Base-by-base conservation (phyloP, 2,797 vertebrate species). In the Aselliscus stoliczkanus region DNA sequence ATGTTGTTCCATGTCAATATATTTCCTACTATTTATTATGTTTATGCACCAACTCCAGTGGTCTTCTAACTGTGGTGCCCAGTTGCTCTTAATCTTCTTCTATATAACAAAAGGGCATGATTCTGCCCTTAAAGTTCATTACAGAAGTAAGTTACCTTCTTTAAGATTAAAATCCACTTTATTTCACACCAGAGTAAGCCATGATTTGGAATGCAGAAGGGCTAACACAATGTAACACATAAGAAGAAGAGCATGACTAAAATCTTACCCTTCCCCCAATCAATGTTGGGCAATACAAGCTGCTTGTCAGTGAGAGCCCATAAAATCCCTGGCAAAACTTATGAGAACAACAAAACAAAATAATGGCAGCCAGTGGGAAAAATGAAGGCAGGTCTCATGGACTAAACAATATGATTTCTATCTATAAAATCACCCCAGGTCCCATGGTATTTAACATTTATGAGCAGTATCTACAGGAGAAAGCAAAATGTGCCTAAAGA, bases 271-370 rank as follows among this genome's bases (percentile, higher is more conserved):
- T 89, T 20, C 37, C 39, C 83, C 39, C 14, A 70, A 6, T 44
- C 31, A 1, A 89, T 27, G 70, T 23, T 64, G 25, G 89, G 56
- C 65, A 94, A 80, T 86, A 87, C 56, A 96, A 96, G 60, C n/a
- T 94, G 52, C 56, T 91, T 88, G 17, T 75, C 91, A 89, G 23
- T 86, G 67, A 81, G 31, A 94, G n/a, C 1, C 52, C 87, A 92
- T 81, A 89, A 95, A 94, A 88, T 70, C 23, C 62, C 67, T 95
- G 83, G 86, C 86, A 95, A 96, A 96, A 90, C 34, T 77, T 93
- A 77, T 1, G 34, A 91, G 67, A 93, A 91, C 42, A 96, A 94
- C 83, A 73, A 64, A 86, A 89, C 37, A 90, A 92, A 97, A 77
- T 52, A 87, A 93, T 87, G 70, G 25, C 65, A 93, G 42, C 21